These are phyloP conservation scores for Candoia aspera DNA, from an alignment of 2,113 vertebrate genomes.

Conservation along the genomic window DNA sequence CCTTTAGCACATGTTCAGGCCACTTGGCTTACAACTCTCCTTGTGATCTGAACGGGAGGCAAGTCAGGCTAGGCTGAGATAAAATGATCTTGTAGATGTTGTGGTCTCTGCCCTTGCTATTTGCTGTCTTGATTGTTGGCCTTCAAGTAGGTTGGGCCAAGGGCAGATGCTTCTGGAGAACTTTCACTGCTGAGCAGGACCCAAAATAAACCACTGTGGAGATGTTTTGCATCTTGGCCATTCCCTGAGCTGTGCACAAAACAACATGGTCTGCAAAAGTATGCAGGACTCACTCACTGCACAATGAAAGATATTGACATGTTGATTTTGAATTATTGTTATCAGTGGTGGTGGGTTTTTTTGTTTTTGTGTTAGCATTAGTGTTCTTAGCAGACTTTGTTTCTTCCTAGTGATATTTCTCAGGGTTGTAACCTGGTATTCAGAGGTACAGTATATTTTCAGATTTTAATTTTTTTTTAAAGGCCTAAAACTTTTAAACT, in stretches of 20 bases:
- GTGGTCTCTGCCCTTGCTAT: background rate
- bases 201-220: too few species aligned
- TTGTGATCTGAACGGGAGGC: background rate
- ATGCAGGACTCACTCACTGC: background rate
- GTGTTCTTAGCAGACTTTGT: constrained; percentile 48
- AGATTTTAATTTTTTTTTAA: constrained; percentile 48
- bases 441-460: constrained; percentile 49
- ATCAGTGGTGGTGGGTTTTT: background rate
- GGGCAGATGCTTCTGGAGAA: background rate
- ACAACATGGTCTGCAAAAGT: background rate
- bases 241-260: background rate
- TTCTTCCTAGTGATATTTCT: constrained; percentile 62
- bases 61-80: background rate
- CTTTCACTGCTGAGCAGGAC: background rate
- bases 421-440: constrained; percentile 54
- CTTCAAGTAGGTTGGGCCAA: background rate
- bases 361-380: background rate
- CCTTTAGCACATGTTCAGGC: background rate
- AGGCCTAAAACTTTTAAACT: constrained; percentile 63
- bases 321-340: background rate
- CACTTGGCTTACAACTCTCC: background rate
- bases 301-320: background rate
- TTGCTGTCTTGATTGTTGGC: background rate
- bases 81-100: background rate
- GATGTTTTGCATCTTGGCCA: background rate